These are phyloP conservation scores for Nineta flava DNA, from an alignment of 2,888 invertebrate species.

Conservation along the genomic window DNA sequence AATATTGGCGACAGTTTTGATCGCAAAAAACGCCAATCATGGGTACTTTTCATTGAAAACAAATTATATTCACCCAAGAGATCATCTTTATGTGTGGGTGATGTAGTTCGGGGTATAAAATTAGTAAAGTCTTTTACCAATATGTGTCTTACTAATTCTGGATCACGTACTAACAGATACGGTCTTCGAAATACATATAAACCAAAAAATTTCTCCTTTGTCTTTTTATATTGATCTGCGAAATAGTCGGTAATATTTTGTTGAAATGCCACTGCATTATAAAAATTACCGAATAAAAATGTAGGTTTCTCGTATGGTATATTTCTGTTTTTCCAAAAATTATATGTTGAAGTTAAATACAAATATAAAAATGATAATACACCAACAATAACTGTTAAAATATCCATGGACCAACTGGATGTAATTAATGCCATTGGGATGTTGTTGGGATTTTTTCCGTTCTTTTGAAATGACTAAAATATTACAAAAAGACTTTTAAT, in stretches of 20 bases:
- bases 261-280: too few species aligned
- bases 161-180: slow-evolving; percentile 27
- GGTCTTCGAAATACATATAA: slow-evolving; percentile 33
- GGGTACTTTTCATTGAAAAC: slow-evolving; percentile 24
- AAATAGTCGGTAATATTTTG: too few species aligned
- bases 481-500: too few species aligned
- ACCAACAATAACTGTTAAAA: too few species aligned
- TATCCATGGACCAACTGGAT: background rate
- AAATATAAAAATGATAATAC: too few species aligned
- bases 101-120: slow-evolving; percentile 29
- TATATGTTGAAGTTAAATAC: too few species aligned
- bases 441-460: too few species aligned
- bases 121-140: slow-evolving; percentile 31
- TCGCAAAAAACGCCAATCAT: slow-evolving; percentile 30
- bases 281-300: too few species aligned
- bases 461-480: slow-evolving; percentile 10
- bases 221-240: too few species aligned
- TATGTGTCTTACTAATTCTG: slow-evolving; percentile 29
- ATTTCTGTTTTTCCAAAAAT: too few species aligned
- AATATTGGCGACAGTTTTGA: slow-evolving; percentile 31
- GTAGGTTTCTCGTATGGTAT: too few species aligned
- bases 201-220: slow-evolving; percentile 22
- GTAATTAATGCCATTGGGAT: background rate
- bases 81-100: slow-evolving; percentile 25
- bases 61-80: slow-evolving; percentile 24